phyloP scores from a whole-genome alignment of 2,113 vertebrate species.

The Neolamprologus fasciatus region DNA sequence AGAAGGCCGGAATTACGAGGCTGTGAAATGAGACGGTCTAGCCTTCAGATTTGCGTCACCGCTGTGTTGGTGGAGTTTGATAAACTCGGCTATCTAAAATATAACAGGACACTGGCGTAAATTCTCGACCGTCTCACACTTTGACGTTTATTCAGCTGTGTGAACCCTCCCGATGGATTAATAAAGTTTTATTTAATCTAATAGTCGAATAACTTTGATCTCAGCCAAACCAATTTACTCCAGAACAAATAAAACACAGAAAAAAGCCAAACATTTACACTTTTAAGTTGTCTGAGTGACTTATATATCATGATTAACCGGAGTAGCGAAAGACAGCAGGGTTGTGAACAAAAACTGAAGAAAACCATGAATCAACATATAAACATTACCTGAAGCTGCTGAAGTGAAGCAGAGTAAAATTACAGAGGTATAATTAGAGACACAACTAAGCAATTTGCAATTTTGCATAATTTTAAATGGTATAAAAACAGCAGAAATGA shows the following conservation, averaged over 20 bases:
- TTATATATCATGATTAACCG: too few species aligned
- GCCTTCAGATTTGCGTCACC: neutral
- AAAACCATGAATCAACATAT: neutral
- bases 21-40: neutral
- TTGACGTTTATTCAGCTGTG: neutral
- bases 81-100: neutral
- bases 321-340: too few species aligned
- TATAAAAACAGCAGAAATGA: neutral
- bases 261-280: too few species aligned
- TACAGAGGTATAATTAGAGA: neutral
- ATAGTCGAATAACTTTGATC: rapidly evolving
- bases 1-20: neutral
- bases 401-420: neutral
- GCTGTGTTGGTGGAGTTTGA: neutral
- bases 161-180: neutral
- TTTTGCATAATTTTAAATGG: neutral
- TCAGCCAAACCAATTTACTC: neutral
- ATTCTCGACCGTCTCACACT: neutral
- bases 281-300: too few species aligned
- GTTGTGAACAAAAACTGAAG: neutral
- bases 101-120: neutral
- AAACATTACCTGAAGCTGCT: neutral
- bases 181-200: neutral
- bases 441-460: neutral
- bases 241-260: neutral